Conservation (phyloP, 2,113 vertebrate species). For the Coreoperca whiteheadi region DNA sequence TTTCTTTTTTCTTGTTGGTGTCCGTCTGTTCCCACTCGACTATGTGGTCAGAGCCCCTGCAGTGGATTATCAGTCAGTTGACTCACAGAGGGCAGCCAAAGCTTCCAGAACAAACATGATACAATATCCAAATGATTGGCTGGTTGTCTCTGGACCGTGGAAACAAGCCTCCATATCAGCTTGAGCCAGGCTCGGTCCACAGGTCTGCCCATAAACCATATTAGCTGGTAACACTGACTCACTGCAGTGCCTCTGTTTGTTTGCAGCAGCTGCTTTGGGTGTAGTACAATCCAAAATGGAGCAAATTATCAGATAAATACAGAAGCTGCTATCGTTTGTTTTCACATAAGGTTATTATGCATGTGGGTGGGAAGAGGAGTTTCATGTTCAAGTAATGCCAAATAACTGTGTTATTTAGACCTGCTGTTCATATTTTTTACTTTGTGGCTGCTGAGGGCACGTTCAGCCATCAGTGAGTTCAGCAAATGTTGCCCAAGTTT, state of each 20-base stretch:
- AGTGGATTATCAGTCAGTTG: constrained; percentile 80
- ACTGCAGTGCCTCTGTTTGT: constrained; percentile 59
- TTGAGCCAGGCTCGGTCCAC: constrained; percentile 64
- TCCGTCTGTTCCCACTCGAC: constrained; percentile 41
- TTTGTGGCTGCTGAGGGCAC: neutral
- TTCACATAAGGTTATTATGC: constrained; percentile 31
- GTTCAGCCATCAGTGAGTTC: neutral
- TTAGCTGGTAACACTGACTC: constrained; percentile 54
- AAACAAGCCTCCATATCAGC: constrained; percentile 70
- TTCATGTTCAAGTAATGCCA: constrained; percentile 30
- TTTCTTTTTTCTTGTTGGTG: constrained; percentile 34
- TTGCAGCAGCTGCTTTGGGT: constrained; percentile 42
- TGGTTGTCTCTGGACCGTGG: constrained; percentile 56
- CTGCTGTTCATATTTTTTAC: neutral
- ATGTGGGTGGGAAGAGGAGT: constrained; percentile 34
- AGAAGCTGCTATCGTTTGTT: constrained; percentile 50
- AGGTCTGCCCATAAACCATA: constrained; percentile 57
- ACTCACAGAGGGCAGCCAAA: constrained; percentile 73
- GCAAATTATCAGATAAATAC: constrained; percentile 60
- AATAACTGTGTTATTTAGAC: neutral
- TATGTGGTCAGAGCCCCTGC: constrained; percentile 61
- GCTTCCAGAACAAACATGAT: constrained; percentile 75
- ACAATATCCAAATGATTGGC: constrained; percentile 76
- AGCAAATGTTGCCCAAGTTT: constrained; percentile 8
- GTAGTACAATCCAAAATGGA: constrained; percentile 50